Evolutionary conservation across 2,888 invertebrate species (phyloP).

Genomic region (Thymelicus sylvestris): DNA sequence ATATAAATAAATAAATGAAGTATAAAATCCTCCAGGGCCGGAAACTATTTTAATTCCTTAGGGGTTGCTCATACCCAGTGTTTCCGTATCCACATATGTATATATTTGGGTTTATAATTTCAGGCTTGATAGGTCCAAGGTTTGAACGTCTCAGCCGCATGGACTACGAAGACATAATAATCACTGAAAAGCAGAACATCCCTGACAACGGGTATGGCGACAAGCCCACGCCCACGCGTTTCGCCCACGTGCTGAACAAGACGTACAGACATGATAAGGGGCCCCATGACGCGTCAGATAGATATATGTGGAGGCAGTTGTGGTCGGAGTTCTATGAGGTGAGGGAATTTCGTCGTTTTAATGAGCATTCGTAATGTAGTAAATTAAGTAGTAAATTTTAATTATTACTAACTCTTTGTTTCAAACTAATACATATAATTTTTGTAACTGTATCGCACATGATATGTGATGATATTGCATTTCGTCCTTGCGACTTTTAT

Average conservation of each 20-base stretch:
- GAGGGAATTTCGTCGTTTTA: neutral
- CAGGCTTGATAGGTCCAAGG: slow-evolving; percentile 69
- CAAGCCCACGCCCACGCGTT: slow-evolving; percentile 5
- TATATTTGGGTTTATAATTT: neutral
- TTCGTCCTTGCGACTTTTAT: no score
- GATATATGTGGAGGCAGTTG: slow-evolving; percentile 57
- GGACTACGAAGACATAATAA: slow-evolving; percentile 82
- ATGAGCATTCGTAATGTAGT: no score
- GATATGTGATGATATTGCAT: no score
- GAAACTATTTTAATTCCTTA: no score
- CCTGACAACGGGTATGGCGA: slow-evolving; percentile 62
- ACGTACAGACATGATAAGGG: neutral
- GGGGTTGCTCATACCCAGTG: no score
- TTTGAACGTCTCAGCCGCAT: slow-evolving; percentile 70
- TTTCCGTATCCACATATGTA: no score
- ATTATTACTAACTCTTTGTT: no score
- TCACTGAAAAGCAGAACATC: slow-evolving; percentile 68
- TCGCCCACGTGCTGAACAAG: slow-evolving; percentile 18
- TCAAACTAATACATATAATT: no score
- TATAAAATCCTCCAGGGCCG: no score
- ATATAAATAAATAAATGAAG: no score
- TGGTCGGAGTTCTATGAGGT: slow-evolving; percentile 66
- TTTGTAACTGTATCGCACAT: no score
- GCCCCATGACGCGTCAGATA: slow-evolving; percentile 7
- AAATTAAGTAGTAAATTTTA: no score